These are phyloP conservation scores for Papilio machaon DNA, from an alignment of 1,140 invertebrate species.

Conservation along the genomic window DNA sequence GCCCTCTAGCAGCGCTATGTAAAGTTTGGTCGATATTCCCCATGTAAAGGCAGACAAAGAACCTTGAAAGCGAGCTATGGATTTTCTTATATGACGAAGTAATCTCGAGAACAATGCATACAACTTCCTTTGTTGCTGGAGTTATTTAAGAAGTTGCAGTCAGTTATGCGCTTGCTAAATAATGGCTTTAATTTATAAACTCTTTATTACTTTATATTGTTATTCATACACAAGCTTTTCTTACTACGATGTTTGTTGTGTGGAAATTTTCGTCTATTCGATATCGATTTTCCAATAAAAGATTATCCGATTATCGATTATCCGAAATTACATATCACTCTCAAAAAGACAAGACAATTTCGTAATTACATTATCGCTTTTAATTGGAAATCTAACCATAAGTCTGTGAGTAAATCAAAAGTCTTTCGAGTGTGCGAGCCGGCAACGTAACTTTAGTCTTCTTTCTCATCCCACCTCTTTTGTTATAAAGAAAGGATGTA, in stretches of 20 bases:
- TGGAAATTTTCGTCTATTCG: neutral
- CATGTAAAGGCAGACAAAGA: slow-evolving; percentile 30
- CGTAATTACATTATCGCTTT: too few relatives aligned
- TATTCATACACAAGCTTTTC: neutral
- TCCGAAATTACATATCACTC: neutral
- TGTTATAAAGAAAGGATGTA: too few relatives aligned
- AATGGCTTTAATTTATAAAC: slow-evolving; percentile 1
- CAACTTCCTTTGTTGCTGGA: slow-evolving; percentile 26
- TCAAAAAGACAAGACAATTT: neutral
- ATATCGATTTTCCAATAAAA: neutral
- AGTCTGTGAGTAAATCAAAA: too few relatives aligned
- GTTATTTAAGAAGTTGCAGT: slow-evolving; percentile 25
- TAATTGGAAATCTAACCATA: too few relatives aligned
- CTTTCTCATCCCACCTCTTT: too few relatives aligned
- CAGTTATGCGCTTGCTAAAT: slow-evolving; percentile 7
- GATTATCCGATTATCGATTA: neutral
- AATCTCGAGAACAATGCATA: slow-evolving; percentile 31
- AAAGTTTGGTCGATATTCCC: slow-evolving; percentile 57
- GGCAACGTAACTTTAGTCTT: too few relatives aligned
- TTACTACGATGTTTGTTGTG: neutral
- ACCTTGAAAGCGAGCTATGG: slow-evolving; percentile 29
- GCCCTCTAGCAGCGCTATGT: slow-evolving; percentile 50
- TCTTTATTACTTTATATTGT: slow-evolving; percentile 12
- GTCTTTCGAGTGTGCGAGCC: too few relatives aligned
- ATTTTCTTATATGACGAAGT: slow-evolving; percentile 33